These are phyloP conservation scores for Cryptocephalus moraei DNA, from an alignment of 2,888 invertebrate species.

Conservation along the genomic window DNA sequence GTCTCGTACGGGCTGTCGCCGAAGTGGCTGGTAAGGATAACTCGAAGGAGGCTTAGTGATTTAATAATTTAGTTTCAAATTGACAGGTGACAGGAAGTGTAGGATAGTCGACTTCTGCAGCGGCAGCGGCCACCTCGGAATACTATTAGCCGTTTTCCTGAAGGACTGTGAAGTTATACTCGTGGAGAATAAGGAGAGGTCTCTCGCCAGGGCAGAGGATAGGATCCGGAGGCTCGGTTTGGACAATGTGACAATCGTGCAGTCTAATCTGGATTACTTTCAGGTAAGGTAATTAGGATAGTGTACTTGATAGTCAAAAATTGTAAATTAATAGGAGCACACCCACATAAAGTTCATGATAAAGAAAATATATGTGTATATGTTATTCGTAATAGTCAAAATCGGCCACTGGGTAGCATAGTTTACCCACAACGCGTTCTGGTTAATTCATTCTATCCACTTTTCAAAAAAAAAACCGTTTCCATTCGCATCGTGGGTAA, in stretches of 20 bases:
- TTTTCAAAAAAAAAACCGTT: too few relatives aligned
- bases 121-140: constrained; percentile 88
- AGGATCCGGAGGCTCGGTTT: constrained; percentile 58
- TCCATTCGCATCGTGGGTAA: too few relatives aligned
- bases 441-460: too few relatives aligned
- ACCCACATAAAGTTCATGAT: too few relatives aligned
- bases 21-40: constrained; percentile 35
- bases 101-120: constrained; percentile 89
- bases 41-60: too few relatives aligned
- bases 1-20: constrained; percentile 66
- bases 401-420: too few relatives aligned
- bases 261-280: constrained; percentile 88
- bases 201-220: constrained; percentile 61
- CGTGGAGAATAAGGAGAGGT: constrained; percentile 87
- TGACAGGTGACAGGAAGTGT: constrained; percentile 41
- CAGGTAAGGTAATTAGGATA: constrained; percentile 12
- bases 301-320: too few relatives aligned
- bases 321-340: too few relatives aligned
- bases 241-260: constrained; percentile 66
- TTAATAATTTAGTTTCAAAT: not conserved
- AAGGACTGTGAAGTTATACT: constrained; percentile 71
- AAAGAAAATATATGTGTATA: too few relatives aligned
- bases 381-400: too few relatives aligned
- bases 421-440: too few relatives aligned
- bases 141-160: constrained; percentile 68